A percentile compares a stretch with the other conserved stretches of the same genome.
Evolutionary conservation across 2,797 vertebrate species (phyloP).

Genomic region (Etheostoma nigrum): DNA sequence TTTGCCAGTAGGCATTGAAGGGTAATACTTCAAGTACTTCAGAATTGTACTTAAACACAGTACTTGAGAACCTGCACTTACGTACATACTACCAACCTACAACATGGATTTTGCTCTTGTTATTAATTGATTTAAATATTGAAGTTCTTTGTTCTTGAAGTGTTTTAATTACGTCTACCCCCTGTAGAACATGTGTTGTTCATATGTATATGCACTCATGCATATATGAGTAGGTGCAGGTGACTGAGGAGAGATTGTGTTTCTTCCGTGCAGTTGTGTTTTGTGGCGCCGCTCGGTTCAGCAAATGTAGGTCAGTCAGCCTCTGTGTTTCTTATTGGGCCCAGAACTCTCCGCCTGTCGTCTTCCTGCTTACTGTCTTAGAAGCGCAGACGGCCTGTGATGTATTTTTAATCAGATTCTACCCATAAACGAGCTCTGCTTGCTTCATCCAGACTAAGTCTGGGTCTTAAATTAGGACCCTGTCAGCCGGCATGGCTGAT

Average conservation of each 20-base stretch:
- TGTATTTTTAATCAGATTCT: conserved; percentile 79
- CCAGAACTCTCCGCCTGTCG: conserved; percentile 44
- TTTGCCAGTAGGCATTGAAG: neutral
- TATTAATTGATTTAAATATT: neutral
- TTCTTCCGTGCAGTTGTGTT: conserved; percentile 34
- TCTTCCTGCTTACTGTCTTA: conserved; percentile 58
- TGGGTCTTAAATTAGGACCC: conserved; percentile 58
- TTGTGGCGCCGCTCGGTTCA: conserved; percentile 39
- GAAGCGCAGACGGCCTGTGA: conserved; percentile 69
- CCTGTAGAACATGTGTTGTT: neutral
- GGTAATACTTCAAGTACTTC: neutral
- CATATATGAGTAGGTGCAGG: neutral
- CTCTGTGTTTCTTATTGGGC: conserved; percentile 53
- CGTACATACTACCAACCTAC: too few relatives aligned
- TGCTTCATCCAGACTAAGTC: conserved; percentile 53
- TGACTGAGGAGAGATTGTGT: conserved; percentile 30
- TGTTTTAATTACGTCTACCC: neutral
- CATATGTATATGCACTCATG: too few relatives aligned
- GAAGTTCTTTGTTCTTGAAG: neutral
- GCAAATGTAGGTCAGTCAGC: conserved; percentile 74
- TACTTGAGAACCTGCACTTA: neutral
- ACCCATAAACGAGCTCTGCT: conserved; percentile 67
- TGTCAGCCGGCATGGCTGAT: conserved; percentile 37
- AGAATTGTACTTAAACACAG: neutral
- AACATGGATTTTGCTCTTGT: neutral